Evolutionary conservation across 1,140 invertebrate species (phyloP), one percentile per base, ranked within the genome.

Genomic region (Drosophila quadrilineata): DNA sequence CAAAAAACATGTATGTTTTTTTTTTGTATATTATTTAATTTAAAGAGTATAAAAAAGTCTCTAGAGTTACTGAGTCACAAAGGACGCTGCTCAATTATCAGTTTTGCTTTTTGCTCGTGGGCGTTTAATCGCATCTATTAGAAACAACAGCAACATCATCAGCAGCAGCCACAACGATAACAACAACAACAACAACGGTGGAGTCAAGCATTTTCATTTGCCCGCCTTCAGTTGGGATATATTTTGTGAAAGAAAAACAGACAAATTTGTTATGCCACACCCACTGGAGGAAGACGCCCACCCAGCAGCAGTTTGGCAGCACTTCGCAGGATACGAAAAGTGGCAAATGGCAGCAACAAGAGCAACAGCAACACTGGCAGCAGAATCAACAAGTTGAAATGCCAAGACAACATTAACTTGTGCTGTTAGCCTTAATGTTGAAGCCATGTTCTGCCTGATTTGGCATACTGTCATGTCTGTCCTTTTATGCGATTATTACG

Each of bases 41-140:
- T 54, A 35, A 14, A 45, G 49, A 31, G 40, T 29, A 43, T 3
- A 22, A 26, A 19, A 10, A 26, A 38, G 33, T 19, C 24, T 46
- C 6, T n/a, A n/a, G n/a, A 38, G 17, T 33, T 17, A n/a, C 6
- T 46, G 2, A 22, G 21, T 43, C 12, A 16, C 19, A 2, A 24
- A 33, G 54, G 36, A 43, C 38, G 0, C 29, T 53, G 59, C 66
- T 63, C 31, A 58, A 71, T 56, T 36, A 43, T 63, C 28, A n/a
- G 49, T 73, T 56, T 35, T 53, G 36, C 40, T 53, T 73, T 56
- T 35, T 53, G 36, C 40, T 33, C 60, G 77, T 77, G 53, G 77
- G 77, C 73, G 73, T 71, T 77, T 84, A 84, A 84, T 84, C 77
- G 79, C 79, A 77, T 85, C 77, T 84, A 85, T 85, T 82, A 82